Conservation (phyloP, 2,797 vertebrate species). For the Ctenochaetus hawaiiensis region DNA sequence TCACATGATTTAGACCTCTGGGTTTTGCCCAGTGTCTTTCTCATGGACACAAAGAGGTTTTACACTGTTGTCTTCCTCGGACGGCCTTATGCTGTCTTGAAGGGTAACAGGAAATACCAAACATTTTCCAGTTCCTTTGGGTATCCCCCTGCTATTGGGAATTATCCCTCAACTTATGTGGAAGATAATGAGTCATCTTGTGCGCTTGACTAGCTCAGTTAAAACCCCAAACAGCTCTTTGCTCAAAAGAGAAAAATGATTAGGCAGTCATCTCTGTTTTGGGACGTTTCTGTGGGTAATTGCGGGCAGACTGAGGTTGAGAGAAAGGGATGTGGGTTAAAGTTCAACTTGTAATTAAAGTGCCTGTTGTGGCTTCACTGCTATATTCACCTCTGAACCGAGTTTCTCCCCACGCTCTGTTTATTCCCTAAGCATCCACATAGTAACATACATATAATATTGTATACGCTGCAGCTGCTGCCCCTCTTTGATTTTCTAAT, state of each 20-base stretch:
- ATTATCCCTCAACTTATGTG: slow-evolving; percentile 49
- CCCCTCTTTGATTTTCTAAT: slow-evolving; percentile 75
- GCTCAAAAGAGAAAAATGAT: slow-evolving; percentile 66
- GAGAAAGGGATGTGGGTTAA: slow-evolving; percentile 82
- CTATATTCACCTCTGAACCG: slow-evolving; percentile 66
- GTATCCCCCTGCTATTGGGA: slow-evolving; percentile 55
- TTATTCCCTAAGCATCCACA: slow-evolving; percentile 69
- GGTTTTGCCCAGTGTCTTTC: slow-evolving; percentile 55
- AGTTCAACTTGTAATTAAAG: slow-evolving; percentile 83
- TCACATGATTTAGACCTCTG: slow-evolving; percentile 70
- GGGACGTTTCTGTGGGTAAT: slow-evolving; percentile 70
- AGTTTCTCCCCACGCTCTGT: slow-evolving; percentile 63
- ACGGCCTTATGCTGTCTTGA: slow-evolving; percentile 31
- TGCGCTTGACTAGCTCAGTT: slow-evolving; percentile 47
- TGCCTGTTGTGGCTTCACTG: slow-evolving; percentile 67
- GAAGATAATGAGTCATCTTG: slow-evolving; percentile 74
- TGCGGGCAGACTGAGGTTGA: slow-evolving; percentile 49
- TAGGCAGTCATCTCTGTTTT: slow-evolving; percentile 66
- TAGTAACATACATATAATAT: slow-evolving; percentile 50
- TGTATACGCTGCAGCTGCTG: slow-evolving; percentile 48
- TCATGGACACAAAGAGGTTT: slow-evolving; percentile 54
- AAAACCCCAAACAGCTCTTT: slow-evolving; percentile 53
- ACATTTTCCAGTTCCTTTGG: slow-evolving; percentile 60
- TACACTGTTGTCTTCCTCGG: slow-evolving; percentile 36
- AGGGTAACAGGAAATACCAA: slow-evolving; percentile 69